Conservation (phyloP, 2,797 vertebrate species). For the Aphelocoma californica region DNA sequence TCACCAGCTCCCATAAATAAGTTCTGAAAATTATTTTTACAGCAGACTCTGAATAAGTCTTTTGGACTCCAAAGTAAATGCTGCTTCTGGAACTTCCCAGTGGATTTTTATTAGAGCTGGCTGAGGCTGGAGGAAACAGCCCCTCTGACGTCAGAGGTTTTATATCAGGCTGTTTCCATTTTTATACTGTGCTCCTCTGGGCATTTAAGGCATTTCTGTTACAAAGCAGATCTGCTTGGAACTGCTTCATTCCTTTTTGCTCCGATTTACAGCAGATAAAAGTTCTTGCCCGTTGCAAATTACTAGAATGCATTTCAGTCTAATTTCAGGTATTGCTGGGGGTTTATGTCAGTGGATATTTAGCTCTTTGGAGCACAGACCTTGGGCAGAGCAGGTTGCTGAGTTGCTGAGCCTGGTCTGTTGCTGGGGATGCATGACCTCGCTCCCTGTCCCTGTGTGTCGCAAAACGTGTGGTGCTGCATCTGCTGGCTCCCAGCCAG, state of each 20-base stretch:
- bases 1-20: background rate
- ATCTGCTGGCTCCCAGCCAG: background rate
- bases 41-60: background rate
- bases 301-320: background rate
- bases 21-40: background rate
- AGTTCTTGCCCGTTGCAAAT: background rate
- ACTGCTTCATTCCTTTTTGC: constrained; percentile 1
- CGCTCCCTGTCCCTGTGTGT: fast-evolving
- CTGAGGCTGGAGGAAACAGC: constrained; percentile 18
- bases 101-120: constrained; percentile 33
- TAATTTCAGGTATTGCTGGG: background rate
- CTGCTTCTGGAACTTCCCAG: background rate
- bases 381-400: background rate
- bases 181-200: constrained; percentile 30
- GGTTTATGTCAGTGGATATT: background rate
- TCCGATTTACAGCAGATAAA: background rate
- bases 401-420: background rate
- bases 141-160: constrained; percentile 36
- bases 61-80: background rate
- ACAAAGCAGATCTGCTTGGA: background rate
- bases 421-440: background rate
- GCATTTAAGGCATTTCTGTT: constrained; percentile 8
- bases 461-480: background rate
- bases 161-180: constrained; percentile 29
- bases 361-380: background rate